Conservation (phyloP, 1,140 invertebrate species). For the Zophobas atratus region DNA sequence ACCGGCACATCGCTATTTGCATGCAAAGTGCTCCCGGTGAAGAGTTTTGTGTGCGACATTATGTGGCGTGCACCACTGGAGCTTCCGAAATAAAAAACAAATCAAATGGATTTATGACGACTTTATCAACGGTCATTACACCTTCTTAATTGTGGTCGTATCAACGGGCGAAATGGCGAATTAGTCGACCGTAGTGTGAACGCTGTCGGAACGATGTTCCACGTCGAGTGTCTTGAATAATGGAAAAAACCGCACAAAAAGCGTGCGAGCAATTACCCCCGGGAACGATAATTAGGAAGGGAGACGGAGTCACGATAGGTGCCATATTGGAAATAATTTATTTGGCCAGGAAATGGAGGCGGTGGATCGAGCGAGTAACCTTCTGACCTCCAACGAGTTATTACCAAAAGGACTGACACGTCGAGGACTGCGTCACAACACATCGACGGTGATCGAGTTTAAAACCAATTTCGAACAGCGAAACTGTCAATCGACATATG, state of each 20-base stretch:
- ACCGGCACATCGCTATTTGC: slow-evolving; percentile 23
- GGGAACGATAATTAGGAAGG: slow-evolving; percentile 22
- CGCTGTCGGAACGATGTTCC: not conserved
- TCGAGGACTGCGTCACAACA: too few species aligned
- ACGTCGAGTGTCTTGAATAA: slow-evolving; percentile 24
- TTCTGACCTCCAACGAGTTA: too few species aligned
- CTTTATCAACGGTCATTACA: slow-evolving; percentile 32
- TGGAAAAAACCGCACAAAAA: slow-evolving; percentile 28
- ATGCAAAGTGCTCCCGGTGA: slow-evolving; percentile 9
- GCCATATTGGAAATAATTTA: slow-evolving; percentile 41
- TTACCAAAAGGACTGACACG: too few species aligned
- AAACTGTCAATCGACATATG: too few species aligned
- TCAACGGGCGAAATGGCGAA: slow-evolving; percentile 19
- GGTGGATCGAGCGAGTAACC: too few species aligned
- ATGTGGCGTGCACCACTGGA: slow-evolving; percentile 8
- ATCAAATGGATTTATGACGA: slow-evolving; percentile 25
- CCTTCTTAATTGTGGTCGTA: slow-evolving; percentile 20
- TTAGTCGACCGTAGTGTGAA: slow-evolving; percentile 17
- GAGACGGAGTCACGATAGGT: slow-evolving; percentile 21
- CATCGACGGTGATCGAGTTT: too few species aligned
- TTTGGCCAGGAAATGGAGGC: not conserved
- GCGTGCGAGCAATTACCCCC: slow-evolving; percentile 31
- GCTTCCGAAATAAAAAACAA: slow-evolving; percentile 18
- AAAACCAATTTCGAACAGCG: too few species aligned
- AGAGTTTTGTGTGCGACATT: slow-evolving; percentile 13